Percentiles rank a stretch among this genome's conserved stretches.
These are phyloP conservation scores for Melopsittacus undulatus DNA, from an alignment of 2,797 vertebrate genomes.

Conservation along the genomic window DNA sequence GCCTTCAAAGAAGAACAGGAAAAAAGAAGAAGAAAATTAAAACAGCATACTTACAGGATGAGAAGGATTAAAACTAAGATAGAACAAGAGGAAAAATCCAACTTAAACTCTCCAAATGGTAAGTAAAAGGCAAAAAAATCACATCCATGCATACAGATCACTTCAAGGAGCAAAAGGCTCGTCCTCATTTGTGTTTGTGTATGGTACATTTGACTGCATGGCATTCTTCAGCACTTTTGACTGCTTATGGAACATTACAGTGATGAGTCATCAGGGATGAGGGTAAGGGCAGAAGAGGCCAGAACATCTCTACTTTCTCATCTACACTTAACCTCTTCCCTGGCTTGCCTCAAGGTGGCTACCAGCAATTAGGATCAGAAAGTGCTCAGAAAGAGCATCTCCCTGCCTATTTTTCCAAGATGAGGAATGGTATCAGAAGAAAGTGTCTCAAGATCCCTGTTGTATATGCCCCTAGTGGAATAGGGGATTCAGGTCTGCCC, in stretches of 20 bases:
- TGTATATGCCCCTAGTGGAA: background rate
- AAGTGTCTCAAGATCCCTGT: background rate
- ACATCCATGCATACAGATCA: background rate
- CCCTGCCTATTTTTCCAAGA: background rate
- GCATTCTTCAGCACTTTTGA: background rate
- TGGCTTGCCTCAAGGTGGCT: background rate
- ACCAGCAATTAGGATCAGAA: background rate
- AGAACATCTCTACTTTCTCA: background rate
- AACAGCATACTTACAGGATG: background rate
- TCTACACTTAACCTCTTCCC: background rate
- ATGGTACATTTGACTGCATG: background rate
- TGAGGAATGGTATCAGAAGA: background rate
- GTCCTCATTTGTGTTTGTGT: background rate
- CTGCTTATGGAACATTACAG: background rate
- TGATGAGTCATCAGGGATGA: background rate
- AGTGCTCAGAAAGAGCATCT: background rate
- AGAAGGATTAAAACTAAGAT: conserved; percentile 23
- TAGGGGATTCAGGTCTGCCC: background rate
- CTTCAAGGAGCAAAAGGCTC: background rate
- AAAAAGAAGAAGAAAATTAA: conserved; percentile 24
- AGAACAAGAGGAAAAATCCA: background rate
- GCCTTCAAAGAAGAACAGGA: background rate
- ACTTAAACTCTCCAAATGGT: background rate
- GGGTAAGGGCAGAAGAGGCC: background rate
- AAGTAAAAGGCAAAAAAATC: background rate